These are phyloP conservation scores for Aphidius ervi DNA, from an alignment of 1,140 invertebrate genomes.

Conservation along the genomic window DNA sequence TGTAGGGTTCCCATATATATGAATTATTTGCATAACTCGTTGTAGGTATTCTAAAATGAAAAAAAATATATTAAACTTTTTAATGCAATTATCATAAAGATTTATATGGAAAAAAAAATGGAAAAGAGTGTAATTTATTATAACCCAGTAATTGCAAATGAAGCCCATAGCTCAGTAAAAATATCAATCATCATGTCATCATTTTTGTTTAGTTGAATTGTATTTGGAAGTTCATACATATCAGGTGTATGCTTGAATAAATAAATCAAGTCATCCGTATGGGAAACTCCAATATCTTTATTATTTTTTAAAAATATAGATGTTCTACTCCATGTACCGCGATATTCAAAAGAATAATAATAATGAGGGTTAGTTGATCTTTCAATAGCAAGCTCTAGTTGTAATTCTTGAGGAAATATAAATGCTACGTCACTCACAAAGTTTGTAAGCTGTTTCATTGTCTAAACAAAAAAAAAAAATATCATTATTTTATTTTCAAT, in stretches of 20 bases:
- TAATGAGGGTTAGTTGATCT: slow-evolving; percentile 19
- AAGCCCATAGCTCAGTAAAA: slow-evolving; percentile 23
- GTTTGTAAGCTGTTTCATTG: slow-evolving; percentile 13
- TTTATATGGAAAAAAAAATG: background rate
- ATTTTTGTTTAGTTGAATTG: background rate
- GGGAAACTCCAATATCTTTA: slow-evolving; percentile 20
- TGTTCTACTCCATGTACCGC: slow-evolving; percentile 22
- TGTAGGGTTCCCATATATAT: slow-evolving; percentile 9
- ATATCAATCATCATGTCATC: slow-evolving; percentile 20
- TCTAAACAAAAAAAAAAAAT: slow-evolving; percentile 5
- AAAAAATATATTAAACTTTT: background rate
- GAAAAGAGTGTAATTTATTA: background rate
- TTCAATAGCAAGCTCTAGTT: slow-evolving; percentile 15
- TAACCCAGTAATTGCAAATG: slow-evolving; percentile 23
- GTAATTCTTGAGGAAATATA: slow-evolving; percentile 18
- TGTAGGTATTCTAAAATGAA: slow-evolving; percentile 2
- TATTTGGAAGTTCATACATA: background rate
- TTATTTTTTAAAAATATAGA: slow-evolving; percentile 5
- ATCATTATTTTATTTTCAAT: background rate
- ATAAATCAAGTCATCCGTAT: slow-evolving; percentile 26
- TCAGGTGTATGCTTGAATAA: slow-evolving; percentile 9
- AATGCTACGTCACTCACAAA: slow-evolving; percentile 20
- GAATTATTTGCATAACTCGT: slow-evolving; percentile 1
- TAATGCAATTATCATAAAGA: background rate
- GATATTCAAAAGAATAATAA: slow-evolving; percentile 24